Conservation (phyloP, 2,797 vertebrate species). For the Tapirus indicus region DNA sequence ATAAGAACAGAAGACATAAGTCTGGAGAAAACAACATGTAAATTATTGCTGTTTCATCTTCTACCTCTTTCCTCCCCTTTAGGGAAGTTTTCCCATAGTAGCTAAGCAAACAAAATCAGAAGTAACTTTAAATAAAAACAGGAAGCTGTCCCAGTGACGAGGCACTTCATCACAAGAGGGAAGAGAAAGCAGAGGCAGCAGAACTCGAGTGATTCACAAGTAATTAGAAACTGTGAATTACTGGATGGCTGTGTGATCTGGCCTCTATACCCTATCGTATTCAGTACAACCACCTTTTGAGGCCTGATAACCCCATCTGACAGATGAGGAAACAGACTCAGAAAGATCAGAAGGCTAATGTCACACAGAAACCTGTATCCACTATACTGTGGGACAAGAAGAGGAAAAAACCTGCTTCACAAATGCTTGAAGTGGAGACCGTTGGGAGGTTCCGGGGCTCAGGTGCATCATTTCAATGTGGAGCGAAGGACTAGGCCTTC, state of each 20-base stretch:
- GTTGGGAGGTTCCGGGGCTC: neutral
- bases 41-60: neutral
- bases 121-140: conserved; percentile 2
- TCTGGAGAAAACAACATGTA: neutral
- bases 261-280: neutral
- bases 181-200: neutral
- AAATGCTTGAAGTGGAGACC: neutral
- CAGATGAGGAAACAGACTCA: neutral
- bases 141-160: neutral
- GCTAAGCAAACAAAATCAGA: conserved; percentile 21
- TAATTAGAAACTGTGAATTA: neutral
- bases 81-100: neutral
- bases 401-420: neutral
- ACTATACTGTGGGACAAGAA: neutral
- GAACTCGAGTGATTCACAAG: neutral
- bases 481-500: neutral
- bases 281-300: neutral
- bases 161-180: neutral
- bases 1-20: neutral
- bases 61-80: neutral
- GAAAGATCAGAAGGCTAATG: neutral
- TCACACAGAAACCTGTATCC: neutral
- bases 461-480: neutral
- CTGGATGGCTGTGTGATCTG: neutral
- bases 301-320: neutral